phyloP scores from a whole-genome alignment of 2,113 vertebrate genomes.

The Willisornis vidua region DNA sequence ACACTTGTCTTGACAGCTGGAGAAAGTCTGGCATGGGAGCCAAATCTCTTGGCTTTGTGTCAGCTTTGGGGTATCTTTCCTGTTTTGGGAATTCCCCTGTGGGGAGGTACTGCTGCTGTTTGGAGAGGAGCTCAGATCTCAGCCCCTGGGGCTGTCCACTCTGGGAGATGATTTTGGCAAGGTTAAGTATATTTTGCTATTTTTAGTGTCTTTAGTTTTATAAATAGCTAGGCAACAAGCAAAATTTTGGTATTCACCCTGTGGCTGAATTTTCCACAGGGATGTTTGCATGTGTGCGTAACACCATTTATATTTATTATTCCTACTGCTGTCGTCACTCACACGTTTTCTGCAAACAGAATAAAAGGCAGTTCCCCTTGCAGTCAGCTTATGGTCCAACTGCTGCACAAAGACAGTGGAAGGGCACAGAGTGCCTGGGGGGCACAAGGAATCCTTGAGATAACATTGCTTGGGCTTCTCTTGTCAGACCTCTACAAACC shows the following conservation, averaged over 20 bases:
- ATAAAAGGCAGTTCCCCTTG: constrained; percentile 15
- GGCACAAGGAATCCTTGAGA: constrained; percentile 35
- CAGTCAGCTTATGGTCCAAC: constrained; percentile 9
- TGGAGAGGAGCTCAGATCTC: constrained; percentile 12
- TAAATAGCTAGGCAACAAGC: constrained; percentile 65
- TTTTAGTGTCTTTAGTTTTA: constrained; percentile 54
- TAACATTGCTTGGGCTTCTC: constrained; percentile 8
- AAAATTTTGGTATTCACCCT: constrained; percentile 62
- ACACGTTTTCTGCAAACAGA: not conserved
- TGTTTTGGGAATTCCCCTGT: not conserved
- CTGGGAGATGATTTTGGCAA: constrained; percentile 57
- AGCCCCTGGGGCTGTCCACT: constrained; percentile 24
- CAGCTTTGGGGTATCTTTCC: constrained; percentile 24
- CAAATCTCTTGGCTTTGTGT: constrained; percentile 18
- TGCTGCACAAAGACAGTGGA: not conserved
- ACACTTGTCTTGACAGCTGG: constrained; percentile 17
- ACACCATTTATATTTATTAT: constrained; percentile 20
- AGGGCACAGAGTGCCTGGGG: not conserved
- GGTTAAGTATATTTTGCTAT: not conserved
- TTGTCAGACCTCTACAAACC: not conserved
- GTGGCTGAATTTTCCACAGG: not conserved
- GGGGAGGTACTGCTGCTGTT: not conserved
- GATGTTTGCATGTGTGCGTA: not conserved
- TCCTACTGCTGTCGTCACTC: constrained; percentile 10
- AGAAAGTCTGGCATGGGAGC: constrained; percentile 1